Evolutionary conservation across 2,888 invertebrate species (phyloP), one percentile per base, ranked within the genome.

Genomic region (Nesidiocoris tenuis): DNA sequence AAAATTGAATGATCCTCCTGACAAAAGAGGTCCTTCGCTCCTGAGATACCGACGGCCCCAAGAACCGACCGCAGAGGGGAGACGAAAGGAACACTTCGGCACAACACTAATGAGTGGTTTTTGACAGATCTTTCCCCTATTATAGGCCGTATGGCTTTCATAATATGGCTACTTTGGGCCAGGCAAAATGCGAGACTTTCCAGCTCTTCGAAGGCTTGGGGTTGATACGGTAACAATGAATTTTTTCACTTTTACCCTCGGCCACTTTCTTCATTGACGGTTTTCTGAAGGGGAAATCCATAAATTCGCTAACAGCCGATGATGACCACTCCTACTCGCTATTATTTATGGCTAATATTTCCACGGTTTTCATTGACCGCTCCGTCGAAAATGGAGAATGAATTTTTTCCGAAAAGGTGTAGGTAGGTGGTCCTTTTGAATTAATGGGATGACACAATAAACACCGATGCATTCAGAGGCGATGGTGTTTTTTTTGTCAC

Each of bases 101-200:
- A 54, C 55, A 67, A 67, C 67, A 67, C 67, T 67, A 67, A 67
- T 67, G 67, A 67, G 67, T n/a, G 7, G 67, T 67, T 67, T 67
- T 67, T 67, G 22, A 23, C 18, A 21, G 1, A 9, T 67, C 57
- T 56, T 67, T 56, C 57, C 22, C 65, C 9, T 21, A 2, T 2
- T 7, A 9, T 17, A 23, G 17, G 1, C 25, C 19, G 54, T 1
- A 39, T 65, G n/a, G n/a, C 63, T n/a, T n/a, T n/a, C n/a, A n/a
- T n/a, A n/a, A n/a, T n/a, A n/a, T n/a, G n/a, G n/a, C n/a, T n/a
- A n/a, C n/a, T n/a, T 9, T 12, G 18, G 2, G 16, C 39, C 39
- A 25, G 16, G 39, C 19, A 18, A 39, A 65, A 65, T 39, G 65
- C 19, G 65, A 54, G 65, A 25, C 39, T 65, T 65, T 39, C 19